Evolutionary conservation across 2,113 vertebrate genomes (phyloP).

Genomic region (Halichoerus grypus): DNA sequence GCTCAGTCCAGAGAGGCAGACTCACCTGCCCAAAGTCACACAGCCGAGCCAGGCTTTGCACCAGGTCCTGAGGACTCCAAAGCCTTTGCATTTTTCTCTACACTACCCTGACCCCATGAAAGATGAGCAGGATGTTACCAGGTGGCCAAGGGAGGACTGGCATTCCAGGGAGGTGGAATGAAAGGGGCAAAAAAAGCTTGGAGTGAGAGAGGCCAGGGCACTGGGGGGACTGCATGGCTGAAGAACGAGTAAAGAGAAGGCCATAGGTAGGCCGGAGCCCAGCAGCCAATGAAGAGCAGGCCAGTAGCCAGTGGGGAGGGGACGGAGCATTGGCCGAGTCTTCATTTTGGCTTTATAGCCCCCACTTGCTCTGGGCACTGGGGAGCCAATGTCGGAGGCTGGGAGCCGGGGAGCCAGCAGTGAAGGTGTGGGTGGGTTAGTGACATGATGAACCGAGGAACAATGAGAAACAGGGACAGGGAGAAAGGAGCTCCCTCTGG

Average conservation of each 20-base stretch:
- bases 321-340: no score
- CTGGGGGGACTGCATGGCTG: not conserved
- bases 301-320: not conserved
- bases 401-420: not conserved
- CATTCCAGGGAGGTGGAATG: not conserved
- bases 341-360: not conserved
- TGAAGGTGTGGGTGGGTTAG: not conserved
- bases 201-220: not conserved
- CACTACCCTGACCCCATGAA: not conserved
- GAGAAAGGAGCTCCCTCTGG: conserved; percentile 3
- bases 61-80: not conserved
- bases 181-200: not conserved
- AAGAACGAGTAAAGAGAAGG: not conserved
- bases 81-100: conserved; percentile 5
- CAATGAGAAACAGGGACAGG: conserved; percentile 3
- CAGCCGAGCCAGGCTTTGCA: not conserved
- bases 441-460: conserved; percentile 10
- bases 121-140: not conserved
- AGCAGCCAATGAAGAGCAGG: not conserved
- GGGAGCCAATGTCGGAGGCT: not conserved
- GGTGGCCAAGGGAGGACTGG: not conserved
- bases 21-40: not conserved
- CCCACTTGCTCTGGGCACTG: not conserved
- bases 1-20: not conserved
- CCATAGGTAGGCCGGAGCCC: not conserved